Conservation (phyloP, 2,113 vertebrate genomes). For the Coturnix japonica region DNA sequence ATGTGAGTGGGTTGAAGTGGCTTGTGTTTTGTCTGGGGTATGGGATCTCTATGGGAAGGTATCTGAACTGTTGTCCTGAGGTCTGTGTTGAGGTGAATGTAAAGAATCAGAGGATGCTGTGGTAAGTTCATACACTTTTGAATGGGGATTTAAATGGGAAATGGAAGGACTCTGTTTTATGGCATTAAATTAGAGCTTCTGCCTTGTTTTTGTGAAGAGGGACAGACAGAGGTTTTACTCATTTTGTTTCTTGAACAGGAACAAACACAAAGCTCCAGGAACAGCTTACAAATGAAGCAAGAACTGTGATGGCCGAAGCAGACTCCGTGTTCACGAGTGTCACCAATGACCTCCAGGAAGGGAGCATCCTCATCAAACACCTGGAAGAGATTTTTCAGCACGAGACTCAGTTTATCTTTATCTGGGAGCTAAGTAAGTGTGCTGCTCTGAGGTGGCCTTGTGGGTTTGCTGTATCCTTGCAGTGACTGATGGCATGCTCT, state of each 20-base stretch:
- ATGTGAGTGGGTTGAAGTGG: neutral
- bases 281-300: slow-evolving; percentile 76
- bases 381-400: slow-evolving; percentile 77
- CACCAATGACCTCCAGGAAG: slow-evolving; percentile 26
- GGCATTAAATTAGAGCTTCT: neutral
- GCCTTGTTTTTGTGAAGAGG: neutral
- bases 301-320: slow-evolving; percentile 67
- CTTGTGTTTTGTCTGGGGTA: neutral
- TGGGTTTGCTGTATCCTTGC: fast-evolving
- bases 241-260: slow-evolving; percentile 69
- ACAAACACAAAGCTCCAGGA: slow-evolving; percentile 71
- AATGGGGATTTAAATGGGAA: neutral
- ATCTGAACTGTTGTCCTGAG: neutral
- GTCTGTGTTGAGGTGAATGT: fast-evolving
- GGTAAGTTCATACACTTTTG: neutral
- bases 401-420: slow-evolving; percentile 61
- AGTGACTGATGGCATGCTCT: neutral
- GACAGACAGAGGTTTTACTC: neutral
- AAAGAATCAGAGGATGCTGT: neutral
- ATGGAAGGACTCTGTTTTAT: neutral
- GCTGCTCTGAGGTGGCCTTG: fast-evolving
- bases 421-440: slow-evolving; percentile 83
- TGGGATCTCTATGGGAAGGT: neutral
- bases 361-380: slow-evolving; percentile 75
- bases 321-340: slow-evolving; percentile 74